Percentiles rank a stretch among this genome's conserved stretches.
Evolutionary conservation across 2,113 vertebrate genomes (phyloP).

Genomic region (Takifugu bimaculatus): DNA sequence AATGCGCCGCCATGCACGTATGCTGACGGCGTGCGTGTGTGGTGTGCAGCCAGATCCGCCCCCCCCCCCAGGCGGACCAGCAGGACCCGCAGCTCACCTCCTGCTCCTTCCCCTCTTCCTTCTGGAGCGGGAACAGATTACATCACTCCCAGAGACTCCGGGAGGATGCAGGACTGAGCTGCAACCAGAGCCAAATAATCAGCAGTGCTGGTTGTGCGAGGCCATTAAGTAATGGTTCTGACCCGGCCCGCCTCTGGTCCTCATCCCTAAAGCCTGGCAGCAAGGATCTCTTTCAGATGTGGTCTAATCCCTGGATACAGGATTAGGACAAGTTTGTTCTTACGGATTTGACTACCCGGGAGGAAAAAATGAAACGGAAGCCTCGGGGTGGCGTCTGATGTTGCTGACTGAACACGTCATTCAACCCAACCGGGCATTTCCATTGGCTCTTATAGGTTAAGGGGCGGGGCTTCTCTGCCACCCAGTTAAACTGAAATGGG

Average conservation of each 20-base stretch:
- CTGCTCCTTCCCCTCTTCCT: slow-evolving; percentile 14
- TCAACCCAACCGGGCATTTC: too few species aligned
- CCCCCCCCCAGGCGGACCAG: slow-evolving; percentile 51
- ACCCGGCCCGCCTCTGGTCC: not conserved
- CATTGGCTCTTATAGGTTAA: too few species aligned
- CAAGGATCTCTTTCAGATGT: not conserved
- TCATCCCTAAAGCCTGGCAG: not conserved
- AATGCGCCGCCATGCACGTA: slow-evolving; percentile 33
- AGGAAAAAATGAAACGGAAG: not conserved
- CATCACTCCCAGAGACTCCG: slow-evolving; percentile 1
- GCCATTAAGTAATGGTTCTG: slow-evolving; percentile 13
- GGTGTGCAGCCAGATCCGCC: slow-evolving; percentile 48
- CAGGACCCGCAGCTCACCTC: slow-evolving; percentile 25
- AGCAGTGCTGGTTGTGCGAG: slow-evolving; percentile 3
- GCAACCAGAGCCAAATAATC: slow-evolving; percentile 13
- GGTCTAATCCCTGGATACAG: slow-evolving; percentile 5
- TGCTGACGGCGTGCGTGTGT: slow-evolving; percentile 28
- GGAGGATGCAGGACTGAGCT: not conserved
- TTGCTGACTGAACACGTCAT: too few species aligned
- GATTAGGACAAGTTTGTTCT: slow-evolving; percentile 2
- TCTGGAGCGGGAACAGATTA: slow-evolving; percentile 3
- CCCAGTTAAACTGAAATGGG: too few species aligned
- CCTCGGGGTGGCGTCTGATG: not conserved
- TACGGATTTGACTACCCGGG: not conserved
- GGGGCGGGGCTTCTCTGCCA: too few species aligned